Conservation (phyloP, 2,113 vertebrate genomes). For the Gymnobelideus leadbeateri region DNA sequence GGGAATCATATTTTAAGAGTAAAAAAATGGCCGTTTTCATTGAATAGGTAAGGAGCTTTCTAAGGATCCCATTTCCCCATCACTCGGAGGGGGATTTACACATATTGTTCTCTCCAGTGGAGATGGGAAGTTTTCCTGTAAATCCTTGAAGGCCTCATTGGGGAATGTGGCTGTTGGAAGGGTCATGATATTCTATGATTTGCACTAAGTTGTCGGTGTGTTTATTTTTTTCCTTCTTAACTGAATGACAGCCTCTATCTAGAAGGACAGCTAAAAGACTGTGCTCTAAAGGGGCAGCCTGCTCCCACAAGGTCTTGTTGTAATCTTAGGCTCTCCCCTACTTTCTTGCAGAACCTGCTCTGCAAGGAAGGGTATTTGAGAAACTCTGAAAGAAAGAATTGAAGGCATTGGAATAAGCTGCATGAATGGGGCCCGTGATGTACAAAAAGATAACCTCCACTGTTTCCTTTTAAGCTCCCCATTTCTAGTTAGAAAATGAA, state of each 20-base stretch:
- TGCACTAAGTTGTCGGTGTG: conserved; percentile 55
- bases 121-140: conserved; percentile 46
- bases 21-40: conserved; percentile 73
- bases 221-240: not conserved
- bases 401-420: conserved; percentile 56
- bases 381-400: conserved; percentile 60
- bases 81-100: conserved; percentile 68
- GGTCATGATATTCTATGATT: conserved; percentile 37
- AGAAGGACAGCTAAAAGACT: conserved; percentile 30
- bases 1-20: conserved; percentile 75
- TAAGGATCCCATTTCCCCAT: conserved; percentile 76
- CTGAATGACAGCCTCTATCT: not conserved
- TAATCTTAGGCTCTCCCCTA: conserved; percentile 62
- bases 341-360: conserved; percentile 66
- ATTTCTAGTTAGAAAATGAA: conserved; percentile 63
- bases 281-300: not conserved
- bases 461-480: conserved; percentile 62
- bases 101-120: conserved; percentile 63
- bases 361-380: conserved; percentile 59
- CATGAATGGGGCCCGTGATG: conserved; percentile 53
- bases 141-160: conserved; percentile 64
- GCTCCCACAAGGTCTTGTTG: not conserved
- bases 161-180: conserved; percentile 43
- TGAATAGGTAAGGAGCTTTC: conserved; percentile 77
- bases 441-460: conserved; percentile 58